A percentile compares a stretch with the other conserved stretches of the same genome.
Conservation (phyloP, 2,888 invertebrate genomes). For the Antheraea assamensis region DNA sequence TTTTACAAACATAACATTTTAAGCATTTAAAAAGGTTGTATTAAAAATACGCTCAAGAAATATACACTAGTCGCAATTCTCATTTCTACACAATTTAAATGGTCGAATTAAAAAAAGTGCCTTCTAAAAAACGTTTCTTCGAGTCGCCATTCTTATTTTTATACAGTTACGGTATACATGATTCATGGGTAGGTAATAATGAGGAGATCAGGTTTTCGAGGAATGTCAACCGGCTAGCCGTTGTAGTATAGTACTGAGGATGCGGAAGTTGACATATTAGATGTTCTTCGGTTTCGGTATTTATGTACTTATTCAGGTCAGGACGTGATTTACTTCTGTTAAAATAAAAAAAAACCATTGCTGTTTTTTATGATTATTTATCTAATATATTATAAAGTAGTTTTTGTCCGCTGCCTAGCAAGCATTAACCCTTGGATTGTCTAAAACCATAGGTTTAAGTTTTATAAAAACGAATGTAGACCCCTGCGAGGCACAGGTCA, state of each 20-base stretch:
- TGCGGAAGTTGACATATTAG: slow-evolving; percentile 15
- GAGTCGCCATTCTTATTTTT: slow-evolving; percentile 11
- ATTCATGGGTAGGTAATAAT: slow-evolving; percentile 10
- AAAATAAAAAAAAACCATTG: neutral
- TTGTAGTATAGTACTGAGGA: slow-evolving; percentile 1
- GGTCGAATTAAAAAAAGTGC: neutral
- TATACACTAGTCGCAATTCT: neutral
- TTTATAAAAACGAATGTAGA: too few species aligned
- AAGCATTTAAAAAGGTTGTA: neutral
- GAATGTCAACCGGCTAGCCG: slow-evolving; percentile 13
- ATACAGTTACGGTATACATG: slow-evolving; percentile 4
- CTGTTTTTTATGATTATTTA: neutral
- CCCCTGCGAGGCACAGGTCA: too few species aligned
- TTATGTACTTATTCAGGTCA: neutral
- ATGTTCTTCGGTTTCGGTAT: neutral
- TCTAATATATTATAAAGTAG: neutral
- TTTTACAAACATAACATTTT: too few species aligned
- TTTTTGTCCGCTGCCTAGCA: neutral
- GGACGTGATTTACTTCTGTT: neutral
- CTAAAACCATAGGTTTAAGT: too few species aligned
- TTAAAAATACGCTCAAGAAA: neutral
- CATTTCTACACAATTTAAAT: neutral
- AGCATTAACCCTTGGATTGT: too few species aligned
- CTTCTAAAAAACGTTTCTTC: neutral
- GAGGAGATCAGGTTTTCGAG: slow-evolving; percentile 6